A percentile compares a stretch with the other conserved stretches of the same genome.
phyloP scores from a whole-genome alignment of 2,113 vertebrate genomes.

The Lophochroa leadbeateri region DNA sequence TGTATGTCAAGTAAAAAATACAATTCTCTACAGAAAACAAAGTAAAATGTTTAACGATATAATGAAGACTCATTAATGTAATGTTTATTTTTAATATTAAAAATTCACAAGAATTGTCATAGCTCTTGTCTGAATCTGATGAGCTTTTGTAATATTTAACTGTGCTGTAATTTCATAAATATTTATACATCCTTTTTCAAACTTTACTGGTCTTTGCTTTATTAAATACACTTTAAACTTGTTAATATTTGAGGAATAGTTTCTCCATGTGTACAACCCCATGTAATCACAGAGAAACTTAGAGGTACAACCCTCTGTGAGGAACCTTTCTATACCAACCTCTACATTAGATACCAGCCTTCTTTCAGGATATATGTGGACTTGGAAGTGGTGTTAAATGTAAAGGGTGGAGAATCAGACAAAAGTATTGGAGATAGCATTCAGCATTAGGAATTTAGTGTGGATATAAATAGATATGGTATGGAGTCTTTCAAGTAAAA shows the following conservation, averaged over 20 bases:
- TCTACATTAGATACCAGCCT: fast-evolving
- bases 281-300: no score
- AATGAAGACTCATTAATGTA: conserved; percentile 66
- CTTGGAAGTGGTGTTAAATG: background rate
- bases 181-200: conserved; percentile 42
- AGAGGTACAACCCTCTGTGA: background rate
- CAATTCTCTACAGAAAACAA: conserved; percentile 57
- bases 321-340: background rate
- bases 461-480: background rate
- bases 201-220: conserved; percentile 8
- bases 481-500: background rate
- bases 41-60: conserved; percentile 60
- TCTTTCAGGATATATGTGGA: background rate
- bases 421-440: background rate
- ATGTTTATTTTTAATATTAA: conserved; percentile 69
- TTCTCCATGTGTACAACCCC: background rate
- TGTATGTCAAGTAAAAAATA: conserved; percentile 46
- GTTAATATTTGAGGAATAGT: background rate
- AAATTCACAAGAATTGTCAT: conserved; percentile 68
- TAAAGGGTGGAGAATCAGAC: background rate
- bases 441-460: background rate
- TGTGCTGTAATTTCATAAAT: conserved; percentile 60
- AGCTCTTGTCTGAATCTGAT: conserved; percentile 63
- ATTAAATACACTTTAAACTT: conserved; percentile 21
- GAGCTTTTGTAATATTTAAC: conserved; percentile 64